Conservation (phyloP, 2,888 invertebrate species). For the Ligdia adustata region DNA sequence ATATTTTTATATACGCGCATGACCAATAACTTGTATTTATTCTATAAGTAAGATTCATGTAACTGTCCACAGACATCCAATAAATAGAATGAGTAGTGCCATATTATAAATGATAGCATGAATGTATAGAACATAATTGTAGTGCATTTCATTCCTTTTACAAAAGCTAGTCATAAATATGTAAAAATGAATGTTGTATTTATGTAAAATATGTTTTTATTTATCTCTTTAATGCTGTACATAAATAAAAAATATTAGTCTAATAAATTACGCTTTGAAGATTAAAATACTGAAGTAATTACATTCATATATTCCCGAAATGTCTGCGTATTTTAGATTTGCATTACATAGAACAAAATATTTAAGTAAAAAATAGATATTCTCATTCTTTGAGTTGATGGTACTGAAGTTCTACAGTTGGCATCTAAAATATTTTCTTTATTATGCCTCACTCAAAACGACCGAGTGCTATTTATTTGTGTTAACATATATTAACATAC, state of each 20-base stretch:
- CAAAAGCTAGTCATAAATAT: slow-evolving; percentile 71
- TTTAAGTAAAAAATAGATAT: too few relatives aligned
- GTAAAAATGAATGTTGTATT: slow-evolving; percentile 45
- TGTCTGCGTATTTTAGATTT: not conserved
- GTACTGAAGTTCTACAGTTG: not conserved
- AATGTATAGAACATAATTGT: slow-evolving; percentile 53
- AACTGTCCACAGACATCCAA: slow-evolving; percentile 34
- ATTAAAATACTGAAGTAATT: too few relatives aligned
- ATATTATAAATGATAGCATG: slow-evolving; percentile 46
- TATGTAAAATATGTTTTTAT: slow-evolving; percentile 43
- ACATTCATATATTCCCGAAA: too few relatives aligned
- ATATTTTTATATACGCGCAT: slow-evolving; percentile 73
- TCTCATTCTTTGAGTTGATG: not conserved
- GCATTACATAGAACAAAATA: not conserved
- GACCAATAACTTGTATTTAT: slow-evolving; percentile 65
- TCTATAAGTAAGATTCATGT: slow-evolving; percentile 28
- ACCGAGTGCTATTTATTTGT: too few relatives aligned
- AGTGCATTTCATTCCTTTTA: slow-evolving; percentile 73
- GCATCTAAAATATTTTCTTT: slow-evolving; percentile 1
- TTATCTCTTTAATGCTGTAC: slow-evolving; percentile 48
- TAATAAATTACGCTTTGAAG: too few relatives aligned
- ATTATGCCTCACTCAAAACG: too few relatives aligned
- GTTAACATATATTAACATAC: not conserved
- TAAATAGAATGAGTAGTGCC: slow-evolving; percentile 57
- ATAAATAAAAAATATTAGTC: slow-evolving; percentile 19